A percentile compares a stretch with the other conserved stretches of the same genome.
phyloP scores from a whole-genome alignment of 2,113 vertebrate genomes.

The Tichodroma muraria region DNA sequence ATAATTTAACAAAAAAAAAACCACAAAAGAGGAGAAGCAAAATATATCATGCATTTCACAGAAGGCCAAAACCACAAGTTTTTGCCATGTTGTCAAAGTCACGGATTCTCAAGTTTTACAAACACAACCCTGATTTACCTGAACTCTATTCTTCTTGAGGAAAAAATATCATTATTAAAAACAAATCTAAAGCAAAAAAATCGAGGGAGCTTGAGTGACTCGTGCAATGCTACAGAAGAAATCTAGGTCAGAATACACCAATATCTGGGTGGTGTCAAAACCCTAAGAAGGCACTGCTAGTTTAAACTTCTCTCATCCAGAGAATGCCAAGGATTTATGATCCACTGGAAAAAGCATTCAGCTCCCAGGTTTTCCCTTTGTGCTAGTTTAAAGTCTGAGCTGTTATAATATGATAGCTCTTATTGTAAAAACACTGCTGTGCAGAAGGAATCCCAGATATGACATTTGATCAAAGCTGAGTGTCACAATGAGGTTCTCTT shows the following conservation, averaged over 20 bases:
- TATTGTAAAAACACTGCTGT: neutral
- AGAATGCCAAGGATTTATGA: neutral
- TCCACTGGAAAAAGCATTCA: neutral
- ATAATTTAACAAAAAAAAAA: neutral
- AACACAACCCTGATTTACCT: neutral
- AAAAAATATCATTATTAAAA: neutral
- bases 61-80: neutral
- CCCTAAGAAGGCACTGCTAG: neutral
- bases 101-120: neutral
- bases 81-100: neutral
- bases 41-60: neutral
- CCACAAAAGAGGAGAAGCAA: neutral
- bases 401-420: neutral
- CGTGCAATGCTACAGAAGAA: neutral
- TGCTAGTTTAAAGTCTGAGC: neutral
- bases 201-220: neutral
- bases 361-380: neutral
- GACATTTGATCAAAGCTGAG: slow-evolving; percentile 39
- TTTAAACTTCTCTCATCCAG: neutral
- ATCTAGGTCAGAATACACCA: neutral
- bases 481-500: neutral
- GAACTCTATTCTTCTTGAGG: neutral
- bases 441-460: neutral
- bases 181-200: neutral
- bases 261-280: neutral